Evolutionary conservation across 2,797 vertebrate genomes (phyloP).

Genomic region (Gallirallus australis): DNA sequence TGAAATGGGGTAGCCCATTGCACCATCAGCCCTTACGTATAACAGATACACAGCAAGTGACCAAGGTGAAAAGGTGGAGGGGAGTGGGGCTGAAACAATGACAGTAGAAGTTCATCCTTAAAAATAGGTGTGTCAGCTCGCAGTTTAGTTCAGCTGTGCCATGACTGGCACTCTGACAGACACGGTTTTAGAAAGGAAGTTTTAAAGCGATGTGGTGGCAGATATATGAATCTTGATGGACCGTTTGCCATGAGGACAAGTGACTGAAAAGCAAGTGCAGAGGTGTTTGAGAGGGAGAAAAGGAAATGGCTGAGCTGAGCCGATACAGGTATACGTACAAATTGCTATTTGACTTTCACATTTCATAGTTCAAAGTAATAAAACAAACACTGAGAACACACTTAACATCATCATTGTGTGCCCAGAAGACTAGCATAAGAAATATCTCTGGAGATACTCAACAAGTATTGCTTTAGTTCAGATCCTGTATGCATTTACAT

Average conservation of each 20-base stretch:
- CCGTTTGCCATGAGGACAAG: not conserved
- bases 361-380: not conserved
- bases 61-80: not conserved
- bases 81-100: not conserved
- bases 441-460: not conserved
- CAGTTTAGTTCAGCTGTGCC: not conserved
- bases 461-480: not conserved
- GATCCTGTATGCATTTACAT: not conserved
- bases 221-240: not conserved
- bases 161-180: not conserved
- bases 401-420: not conserved
- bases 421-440: not conserved
- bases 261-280: not conserved
- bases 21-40: not conserved
- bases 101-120: not conserved
- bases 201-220: not conserved
- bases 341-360: not conserved
- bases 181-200: not conserved
- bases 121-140: not conserved
- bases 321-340: not conserved
- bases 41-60: not conserved
- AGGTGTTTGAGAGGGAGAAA: not conserved
- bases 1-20: not conserved
- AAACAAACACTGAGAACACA: not conserved
- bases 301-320: not conserved